A percentile compares a stretch with the other conserved stretches of the same genome.
phyloP scores from a whole-genome alignment of 2,888 invertebrate species.

The Erebia epiphron region DNA sequence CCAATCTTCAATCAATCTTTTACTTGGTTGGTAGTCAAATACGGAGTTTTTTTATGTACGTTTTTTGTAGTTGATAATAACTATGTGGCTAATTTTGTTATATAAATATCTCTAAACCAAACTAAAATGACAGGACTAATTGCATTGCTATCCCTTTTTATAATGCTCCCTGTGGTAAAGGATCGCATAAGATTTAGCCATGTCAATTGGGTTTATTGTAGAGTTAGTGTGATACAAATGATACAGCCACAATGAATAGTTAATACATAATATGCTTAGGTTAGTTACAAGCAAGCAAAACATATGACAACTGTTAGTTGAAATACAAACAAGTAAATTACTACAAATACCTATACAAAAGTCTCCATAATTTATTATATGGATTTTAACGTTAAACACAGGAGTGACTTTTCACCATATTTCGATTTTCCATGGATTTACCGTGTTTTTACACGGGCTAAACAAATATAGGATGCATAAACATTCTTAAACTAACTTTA shows the following conservation, averaged over 20 bases:
- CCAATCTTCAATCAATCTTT: not conserved
- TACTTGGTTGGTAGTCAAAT: not conserved
- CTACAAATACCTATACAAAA: not conserved
- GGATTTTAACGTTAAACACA: not conserved
- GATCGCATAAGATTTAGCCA: too few species aligned
- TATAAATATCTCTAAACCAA: too few species aligned
- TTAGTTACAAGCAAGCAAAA: not conserved
- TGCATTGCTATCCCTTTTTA: too few species aligned
- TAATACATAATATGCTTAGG: not conserved
- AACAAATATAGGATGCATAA: not conserved
- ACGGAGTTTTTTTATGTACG: conserved; percentile 5
- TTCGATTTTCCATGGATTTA: not conserved
- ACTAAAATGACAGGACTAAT: too few species aligned
- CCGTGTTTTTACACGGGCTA: not conserved
- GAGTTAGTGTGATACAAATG: too few species aligned
- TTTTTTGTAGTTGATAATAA: not conserved
- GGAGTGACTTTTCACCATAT: not conserved
- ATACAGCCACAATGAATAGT: too few species aligned
- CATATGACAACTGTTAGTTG: not conserved
- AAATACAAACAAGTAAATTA: not conserved
- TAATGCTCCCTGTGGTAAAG: too few species aligned
- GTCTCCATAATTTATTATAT: not conserved
- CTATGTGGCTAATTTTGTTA: too few species aligned
- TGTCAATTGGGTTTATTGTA: too few species aligned
- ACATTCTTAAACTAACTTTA: not conserved